These are phyloP conservation scores for Yponomeuta sedellus DNA, from an alignment of 2,888 invertebrate genomes.

Conservation along the genomic window DNA sequence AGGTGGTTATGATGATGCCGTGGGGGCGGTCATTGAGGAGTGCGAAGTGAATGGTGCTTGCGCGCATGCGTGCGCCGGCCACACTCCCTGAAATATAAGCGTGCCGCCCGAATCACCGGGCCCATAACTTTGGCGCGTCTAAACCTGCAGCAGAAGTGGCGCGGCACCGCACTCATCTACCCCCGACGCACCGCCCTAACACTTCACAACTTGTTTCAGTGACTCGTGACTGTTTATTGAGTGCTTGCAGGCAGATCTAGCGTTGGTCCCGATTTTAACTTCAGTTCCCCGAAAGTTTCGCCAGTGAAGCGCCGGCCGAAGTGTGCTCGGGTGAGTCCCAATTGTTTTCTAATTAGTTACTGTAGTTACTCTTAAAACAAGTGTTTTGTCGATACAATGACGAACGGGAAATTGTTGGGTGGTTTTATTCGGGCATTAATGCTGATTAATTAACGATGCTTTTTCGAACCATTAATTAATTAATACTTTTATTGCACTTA, in stretches of 20 bases:
- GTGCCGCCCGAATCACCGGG: conserved; percentile 47
- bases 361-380: conserved; percentile 21
- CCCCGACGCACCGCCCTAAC: conserved; percentile 1
- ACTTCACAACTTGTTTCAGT: conserved; percentile 26
- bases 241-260: conserved; percentile 37
- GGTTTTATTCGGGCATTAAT: neutral
- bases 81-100: conserved; percentile 60
- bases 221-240: conserved; percentile 43
- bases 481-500: too few relatives aligned
- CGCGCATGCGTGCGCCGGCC: conserved; percentile 55
- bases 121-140: conserved; percentile 71
- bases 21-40: conserved; percentile 67
- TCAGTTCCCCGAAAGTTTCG: conserved; percentile 4
- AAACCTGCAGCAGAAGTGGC: conserved; percentile 55
- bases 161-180: conserved; percentile 27
- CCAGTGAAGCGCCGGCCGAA: neutral
- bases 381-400: neutral
- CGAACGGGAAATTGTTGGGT: neutral
- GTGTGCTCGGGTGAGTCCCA: conserved; percentile 32
- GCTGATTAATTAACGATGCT: too few relatives aligned
- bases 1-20: conserved; percentile 33
- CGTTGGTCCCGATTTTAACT: conserved; percentile 23
- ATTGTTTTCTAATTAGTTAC: conserved; percentile 30
- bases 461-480: too few relatives aligned
- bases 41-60: conserved; percentile 56